Conservation (phyloP, 2,113 vertebrate genomes). For the Rutilus rutilus region DNA sequence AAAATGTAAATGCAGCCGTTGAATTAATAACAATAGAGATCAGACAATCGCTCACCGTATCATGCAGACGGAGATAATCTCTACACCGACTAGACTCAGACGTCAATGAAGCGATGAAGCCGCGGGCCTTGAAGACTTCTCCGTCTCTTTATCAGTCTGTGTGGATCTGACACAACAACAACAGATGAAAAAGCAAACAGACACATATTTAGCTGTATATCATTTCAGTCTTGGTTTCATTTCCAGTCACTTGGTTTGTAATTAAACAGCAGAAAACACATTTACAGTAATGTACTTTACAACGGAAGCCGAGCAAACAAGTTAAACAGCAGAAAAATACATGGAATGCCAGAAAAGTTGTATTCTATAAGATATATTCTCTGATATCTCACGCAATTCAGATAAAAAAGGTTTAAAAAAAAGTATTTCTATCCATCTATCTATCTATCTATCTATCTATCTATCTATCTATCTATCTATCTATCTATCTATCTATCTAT, state of each 20-base stretch:
- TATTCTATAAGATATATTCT: background rate
- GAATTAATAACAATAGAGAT: conserved; percentile 39
- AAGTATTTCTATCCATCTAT: too few species aligned
- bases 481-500: too few species aligned
- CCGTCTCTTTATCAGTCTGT: background rate
- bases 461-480: too few species aligned
- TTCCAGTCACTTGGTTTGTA: background rate
- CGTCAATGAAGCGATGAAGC: background rate
- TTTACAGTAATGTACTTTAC: background rate
- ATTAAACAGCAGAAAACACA: background rate
- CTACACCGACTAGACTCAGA: background rate
- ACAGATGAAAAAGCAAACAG: background rate
- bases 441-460: too few species aligned
- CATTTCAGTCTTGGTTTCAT: background rate
- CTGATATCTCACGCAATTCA: background rate
- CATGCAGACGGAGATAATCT: conserved; percentile 25
- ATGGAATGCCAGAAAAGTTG: background rate
- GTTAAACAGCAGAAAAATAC: background rate
- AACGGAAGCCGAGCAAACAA: background rate
- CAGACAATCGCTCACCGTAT: conserved; percentile 18
- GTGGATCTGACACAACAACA: background rate
- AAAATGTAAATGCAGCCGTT: conserved; percentile 2
- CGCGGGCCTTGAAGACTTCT: background rate
- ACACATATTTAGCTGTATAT: background rate
- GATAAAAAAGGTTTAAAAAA: too few species aligned